Evolutionary conservation across 2,113 vertebrate genomes (phyloP), one percentile per base, ranked within the genome.

Genomic region (Crotalus horridus): DNA sequence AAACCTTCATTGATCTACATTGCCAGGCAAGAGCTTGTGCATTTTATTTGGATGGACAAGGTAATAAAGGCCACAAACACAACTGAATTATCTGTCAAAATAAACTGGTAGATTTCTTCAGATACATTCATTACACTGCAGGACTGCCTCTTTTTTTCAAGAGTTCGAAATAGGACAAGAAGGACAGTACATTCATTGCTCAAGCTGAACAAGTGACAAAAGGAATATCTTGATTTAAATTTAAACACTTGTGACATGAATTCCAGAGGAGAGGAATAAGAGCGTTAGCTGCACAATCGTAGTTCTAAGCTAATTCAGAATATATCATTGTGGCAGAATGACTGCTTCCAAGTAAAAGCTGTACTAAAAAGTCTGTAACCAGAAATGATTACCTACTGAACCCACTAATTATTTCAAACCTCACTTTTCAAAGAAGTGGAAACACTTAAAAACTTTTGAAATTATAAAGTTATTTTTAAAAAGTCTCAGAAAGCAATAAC

Each of bases 1-100:
- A 85, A 90, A 93, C 96, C 95, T 90, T 94, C 94, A 88, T 91
- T 93, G 90, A 7, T 96, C 94, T 56, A 33, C 89, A 90, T 74
- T 93, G 13, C 29, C 87, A 93, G 92, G 17, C 61, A 10, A 43
- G 59, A 93, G 91, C 58, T 74, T 94, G 93, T 69, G 89, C 12
- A 24, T 59, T 94, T 95, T 64, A 90, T 91, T 0, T 0, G 88
- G 29, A 93, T 64, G 93, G 56, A 93, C 94, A 0, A 0, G 51
- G 0, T 3, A 55, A 92, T 54, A 74, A 11, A 91, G 29, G 56
- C 85, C 43, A 86, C 53, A 24, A 92, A 51, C 61, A 90, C n/a
- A 85, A 56, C 0, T 0, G 0, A 88, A 90, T 54, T 59, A 87
- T 61, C 13, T 91, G 59, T 29, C 55, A 87, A 2, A 26, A 7